phyloP scores from a whole-genome alignment of 1,140 invertebrate species.

The Papilio machaon region DNA sequence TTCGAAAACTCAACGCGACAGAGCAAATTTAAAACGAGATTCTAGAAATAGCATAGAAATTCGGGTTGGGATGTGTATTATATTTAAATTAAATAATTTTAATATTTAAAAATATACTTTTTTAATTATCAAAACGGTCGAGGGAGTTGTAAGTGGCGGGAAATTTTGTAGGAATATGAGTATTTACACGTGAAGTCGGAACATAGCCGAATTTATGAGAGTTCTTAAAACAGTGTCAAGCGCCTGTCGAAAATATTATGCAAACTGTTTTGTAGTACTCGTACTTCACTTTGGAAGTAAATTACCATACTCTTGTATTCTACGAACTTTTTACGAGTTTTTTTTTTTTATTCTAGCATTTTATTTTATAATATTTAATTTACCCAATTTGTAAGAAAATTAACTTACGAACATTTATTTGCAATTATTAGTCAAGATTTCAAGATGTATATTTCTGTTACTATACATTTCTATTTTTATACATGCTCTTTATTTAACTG shows the following conservation, averaged over 20 bases:
- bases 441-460: too few relatives aligned
- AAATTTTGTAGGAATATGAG: not conserved
- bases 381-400: too few relatives aligned
- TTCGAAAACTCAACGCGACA: not conserved
- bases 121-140: not conserved
- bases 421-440: too few relatives aligned
- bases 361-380: not conserved
- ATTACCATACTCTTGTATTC: not conserved
- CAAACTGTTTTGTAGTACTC: not conserved
- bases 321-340: not conserved
- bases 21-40: not conserved
- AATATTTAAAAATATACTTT: not conserved
- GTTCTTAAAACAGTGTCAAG: conserved; percentile 24
- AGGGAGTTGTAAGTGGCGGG: not conserved
- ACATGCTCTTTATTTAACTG: too few relatives aligned
- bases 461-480: too few relatives aligned
- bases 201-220: not conserved
- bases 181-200: conserved; percentile 2
- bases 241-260: conserved; percentile 21
- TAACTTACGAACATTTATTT: too few relatives aligned
- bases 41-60: not conserved
- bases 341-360: not conserved
- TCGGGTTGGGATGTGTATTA: too few relatives aligned
- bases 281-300: not conserved
- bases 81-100: too few relatives aligned